Base-by-base conservation (phyloP, 2,888 invertebrate genomes). In the Belgica antarctica region DNA sequence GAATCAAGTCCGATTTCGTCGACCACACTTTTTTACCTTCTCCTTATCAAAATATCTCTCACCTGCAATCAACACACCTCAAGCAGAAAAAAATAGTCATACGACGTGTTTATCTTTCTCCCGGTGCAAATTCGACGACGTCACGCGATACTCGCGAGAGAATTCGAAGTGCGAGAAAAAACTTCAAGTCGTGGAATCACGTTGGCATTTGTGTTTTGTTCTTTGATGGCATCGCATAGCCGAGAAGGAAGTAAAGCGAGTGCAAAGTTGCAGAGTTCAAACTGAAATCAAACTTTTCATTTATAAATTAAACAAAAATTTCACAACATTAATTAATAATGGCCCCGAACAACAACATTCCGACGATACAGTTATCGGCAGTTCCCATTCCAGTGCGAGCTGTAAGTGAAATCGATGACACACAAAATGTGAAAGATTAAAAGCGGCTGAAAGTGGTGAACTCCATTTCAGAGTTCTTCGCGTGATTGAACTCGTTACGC, bases 321-420 rank as follows among this genome's bases (percentile, higher is more conserved):
- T 12, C n/a, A 15, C 25, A 15, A 25, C 22, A 22, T 46, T 46
- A 12, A 59, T 2, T 7, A 27, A 59, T 27, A 15, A 68, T 68
- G 68, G 68, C 68, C 2, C 68, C 68, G 3, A 68, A 68, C 52
- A 59, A 52, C 27, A 57, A 57, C 27, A 25, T 68, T 68, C 52
- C 68, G n/a, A 57, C 31, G 52, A 52, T 52, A 3, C 52, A 52
- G 52, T n/a, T 52, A 52, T 22, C 52, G 19, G 52, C 17, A 17
- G 22, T 52, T 52, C 52, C 52, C 17, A 52, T 19, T 19, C 15
- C 24, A 27, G 27, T 27, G 22, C 52, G 52, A 2, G 59, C 5
- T 19, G 59, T 59, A 59, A 59, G 59, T 19, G 59, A 59, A 59
- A 59, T 59, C 59, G 27, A 4, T 59, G 25, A 24, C 59, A 59